Percentiles rank a stretch among this genome's conserved stretches.
Evolutionary conservation across 2,888 invertebrate species (phyloP).

Genomic region (Drosophila yooni): DNA sequence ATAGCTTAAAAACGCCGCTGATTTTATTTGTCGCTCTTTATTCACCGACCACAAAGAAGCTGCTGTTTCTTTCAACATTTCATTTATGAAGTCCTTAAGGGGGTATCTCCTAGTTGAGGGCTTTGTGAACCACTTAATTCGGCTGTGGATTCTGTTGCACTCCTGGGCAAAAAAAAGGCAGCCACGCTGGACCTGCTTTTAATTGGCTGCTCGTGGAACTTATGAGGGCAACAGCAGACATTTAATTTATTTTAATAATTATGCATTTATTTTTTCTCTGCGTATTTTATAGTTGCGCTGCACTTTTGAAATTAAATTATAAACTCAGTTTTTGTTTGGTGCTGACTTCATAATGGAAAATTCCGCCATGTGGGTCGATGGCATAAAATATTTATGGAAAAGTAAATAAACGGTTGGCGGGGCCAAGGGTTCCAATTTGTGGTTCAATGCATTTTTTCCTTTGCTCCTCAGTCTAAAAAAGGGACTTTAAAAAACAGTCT

Average conservation of each 20-base stretch:
- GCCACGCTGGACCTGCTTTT: constrained; percentile 59
- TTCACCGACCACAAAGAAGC: neutral
- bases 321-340: constrained; percentile 51
- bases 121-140: neutral
- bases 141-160: constrained; percentile 21
- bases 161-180: constrained; percentile 55
- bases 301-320: constrained; percentile 78
- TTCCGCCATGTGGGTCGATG: constrained; percentile 65
- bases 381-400: constrained; percentile 61
- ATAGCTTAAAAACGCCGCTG: neutral
- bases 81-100: neutral
- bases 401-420: constrained; percentile 50
- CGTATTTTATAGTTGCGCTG: constrained; percentile 42
- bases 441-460: constrained; percentile 46
- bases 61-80: neutral
- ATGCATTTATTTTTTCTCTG: constrained; percentile 34
- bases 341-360: constrained; percentile 63
- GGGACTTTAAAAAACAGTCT: constrained; percentile 5
- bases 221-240: constrained; percentile 78
- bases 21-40: neutral
- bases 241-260: constrained; percentile 81
- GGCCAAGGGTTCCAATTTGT: constrained; percentile 43
- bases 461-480: constrained; percentile 15
- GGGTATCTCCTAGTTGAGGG: constrained; percentile 1
- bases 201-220: constrained; percentile 76